Base-by-base conservation (phyloP, 2,888 invertebrate genomes). In the Dorcus parallelipipedus region DNA sequence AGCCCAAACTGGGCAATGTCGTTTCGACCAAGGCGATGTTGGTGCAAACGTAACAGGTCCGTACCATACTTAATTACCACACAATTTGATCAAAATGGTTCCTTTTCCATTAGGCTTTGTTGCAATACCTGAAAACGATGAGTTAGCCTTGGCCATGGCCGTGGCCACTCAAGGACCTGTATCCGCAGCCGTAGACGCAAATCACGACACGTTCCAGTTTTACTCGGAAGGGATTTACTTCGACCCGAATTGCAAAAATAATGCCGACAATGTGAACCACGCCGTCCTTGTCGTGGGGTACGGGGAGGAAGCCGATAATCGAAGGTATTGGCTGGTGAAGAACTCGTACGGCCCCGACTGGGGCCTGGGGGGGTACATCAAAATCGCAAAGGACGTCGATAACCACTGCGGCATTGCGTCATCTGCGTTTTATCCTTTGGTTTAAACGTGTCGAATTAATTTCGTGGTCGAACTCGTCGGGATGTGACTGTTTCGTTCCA, bases 171-270 rank as follows among this genome's bases (percentile, higher is more conserved):
- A 90, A 61, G 95, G 95, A 0, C 96, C 96, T 8, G 83, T 95
- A 38, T 85, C 93, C 7, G 89, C 93, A 45, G 95, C 93, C 69
- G 94, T 96, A 72, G 95, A 97, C 81, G 95, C 95, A 55, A 87
- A 89, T 47, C 90, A 87, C 66, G 83, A 86, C 71, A 86, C 88
- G 60, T 93, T 95, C 86, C 94, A 95, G 79, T 88, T 92, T 76
- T 95, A 95, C 79, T 84, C 85, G 2, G 80, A 83, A 67, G 92
- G 91, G 39, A 85, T 96, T 53, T 96, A 95, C 80, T 86, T 84
- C 74, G 93, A 94, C 67, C 85, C 86, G 47, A 78, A 85, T 49
- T 96, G 96, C 80, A 70, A 69, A 9, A 72, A 69, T 42, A 85
- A 86, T 61, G 71, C 83, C 0, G 76, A 82, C 41, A 78, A 83